Evolutionary conservation across 2,113 vertebrate species (phyloP).

Genomic region (Salminus brasiliensis): DNA sequence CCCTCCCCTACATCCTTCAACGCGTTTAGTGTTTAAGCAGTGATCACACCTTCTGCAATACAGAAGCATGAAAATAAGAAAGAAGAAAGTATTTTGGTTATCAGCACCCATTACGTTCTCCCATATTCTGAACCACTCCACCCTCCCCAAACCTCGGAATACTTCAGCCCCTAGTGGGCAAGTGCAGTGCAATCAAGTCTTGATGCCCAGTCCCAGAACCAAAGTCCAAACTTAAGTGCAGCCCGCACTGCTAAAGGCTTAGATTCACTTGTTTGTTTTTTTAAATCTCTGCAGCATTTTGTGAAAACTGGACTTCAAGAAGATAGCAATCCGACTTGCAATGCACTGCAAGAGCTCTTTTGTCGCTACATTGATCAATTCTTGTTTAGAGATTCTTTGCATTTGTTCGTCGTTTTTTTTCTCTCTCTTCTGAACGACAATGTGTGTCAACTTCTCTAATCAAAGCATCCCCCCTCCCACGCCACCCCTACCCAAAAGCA

Average conservation of each 20-base stretch:
- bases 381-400: slow-evolving; percentile 20
- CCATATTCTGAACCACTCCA: slow-evolving; percentile 5
- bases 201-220: slow-evolving; percentile 62
- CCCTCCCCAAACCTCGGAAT: not conserved
- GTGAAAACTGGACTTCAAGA: slow-evolving; percentile 53
- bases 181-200: slow-evolving; percentile 59
- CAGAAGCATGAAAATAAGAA: slow-evolving; percentile 18
- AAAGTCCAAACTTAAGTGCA: slow-evolving; percentile 77
- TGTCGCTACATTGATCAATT: slow-evolving; percentile 66
- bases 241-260: slow-evolving; percentile 73
- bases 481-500: slow-evolving; percentile 44
- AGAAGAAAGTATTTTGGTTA: slow-evolving; percentile 34
- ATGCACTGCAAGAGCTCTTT: slow-evolving; percentile 57
- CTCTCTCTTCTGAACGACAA: slow-evolving; percentile 37
- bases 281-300: slow-evolving; percentile 66
- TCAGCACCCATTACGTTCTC: slow-evolving; percentile 39
- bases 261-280: slow-evolving; percentile 62
- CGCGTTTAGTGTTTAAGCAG: slow-evolving; percentile 46
- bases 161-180: slow-evolving; percentile 9
- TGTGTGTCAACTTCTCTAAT: not conserved
- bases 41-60: slow-evolving; percentile 20
- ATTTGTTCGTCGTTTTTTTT: no score
- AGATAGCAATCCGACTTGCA: slow-evolving; percentile 46
- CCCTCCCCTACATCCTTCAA: slow-evolving; percentile 17
- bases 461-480: no score